Evolutionary conservation across 2,888 invertebrate genomes (phyloP), one percentile per base, ranked within the genome.

Genomic region (Flexamia atlantica): DNA sequence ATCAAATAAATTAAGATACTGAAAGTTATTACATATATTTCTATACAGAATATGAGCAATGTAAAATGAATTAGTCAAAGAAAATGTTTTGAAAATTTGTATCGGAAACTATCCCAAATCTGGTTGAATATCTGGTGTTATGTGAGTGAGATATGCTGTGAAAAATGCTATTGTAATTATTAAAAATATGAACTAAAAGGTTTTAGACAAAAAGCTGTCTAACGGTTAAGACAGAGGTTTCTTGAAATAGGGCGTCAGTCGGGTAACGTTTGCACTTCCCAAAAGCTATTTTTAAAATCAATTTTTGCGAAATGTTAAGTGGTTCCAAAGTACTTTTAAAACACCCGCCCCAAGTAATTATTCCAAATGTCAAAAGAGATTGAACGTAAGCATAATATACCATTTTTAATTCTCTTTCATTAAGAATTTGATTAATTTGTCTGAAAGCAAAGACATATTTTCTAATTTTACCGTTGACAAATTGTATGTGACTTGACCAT

Each of bases 381-480:
- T 76, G 46, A 5, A 76, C n/a, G 7, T 76, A 46, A 12, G 40
- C 46, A 42, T 23, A 42, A 20, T 76, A 40, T 20, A n/a, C 36
- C 36, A 36, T 36, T 36, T 36, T 36, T 36, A 36, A 7, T 36
- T 36, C 36, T 7, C 9, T 4, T 7, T 36, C 36, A 36, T 36
- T 36, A 9, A n/a, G n/a, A 40, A 40, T 17, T 36, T n/a, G 30
- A 14, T 42, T 76, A 4, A 40, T 1, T 9, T 46, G 25, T 46
- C 76, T 32, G 42, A 76, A 76, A 17, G 4, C 40, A 76, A 76
- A 76, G 17, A 76, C n/a, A 40, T 12, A 76, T 76, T 76, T 76
- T 10, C 76, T 40, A 25, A 76, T 23, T 23, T 76, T 40, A 40
- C 1, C 30, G 4, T 20, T 40, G 12, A 76, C 14, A 4, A 17